phyloP scores from a whole-genome alignment of 1,140 invertebrate genomes.

The Dryas iulia region DNA sequence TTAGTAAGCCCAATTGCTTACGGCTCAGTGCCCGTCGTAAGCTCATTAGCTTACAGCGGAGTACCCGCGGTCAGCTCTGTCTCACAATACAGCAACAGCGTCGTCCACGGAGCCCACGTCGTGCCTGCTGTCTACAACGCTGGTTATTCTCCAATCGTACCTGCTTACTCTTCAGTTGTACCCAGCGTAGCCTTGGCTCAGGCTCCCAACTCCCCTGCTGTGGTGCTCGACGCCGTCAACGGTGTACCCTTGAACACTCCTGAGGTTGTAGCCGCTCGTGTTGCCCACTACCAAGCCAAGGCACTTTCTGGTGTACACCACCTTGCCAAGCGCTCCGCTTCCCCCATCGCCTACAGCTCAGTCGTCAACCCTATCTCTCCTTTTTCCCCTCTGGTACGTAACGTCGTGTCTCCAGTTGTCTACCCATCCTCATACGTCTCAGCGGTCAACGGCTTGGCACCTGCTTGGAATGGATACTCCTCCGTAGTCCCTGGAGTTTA shows the following conservation, averaged over 20 bases:
- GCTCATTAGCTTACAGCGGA: conserved; percentile 60
- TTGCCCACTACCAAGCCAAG: conserved; percentile 72
- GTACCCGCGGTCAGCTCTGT: conserved; percentile 56
- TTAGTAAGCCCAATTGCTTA: conserved; percentile 61
- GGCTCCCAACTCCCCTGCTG: conserved; percentile 61
- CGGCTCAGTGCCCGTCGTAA: conserved; percentile 47
- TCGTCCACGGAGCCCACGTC: conserved; percentile 54
- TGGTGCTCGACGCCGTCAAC: conserved; percentile 59
- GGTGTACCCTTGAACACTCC: conserved; percentile 73
- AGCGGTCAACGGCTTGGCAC: conserved; percentile 26
- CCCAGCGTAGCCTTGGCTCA: conserved; percentile 27
- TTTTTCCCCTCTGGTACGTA: conserved; percentile 45
- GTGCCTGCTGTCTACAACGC: conserved; percentile 48
- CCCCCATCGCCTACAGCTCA: conserved; percentile 40
- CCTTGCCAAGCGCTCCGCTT: conserved; percentile 61
- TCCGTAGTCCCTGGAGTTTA: conserved; percentile 51
- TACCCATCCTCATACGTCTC: conserved; percentile 37
- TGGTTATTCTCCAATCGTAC: conserved; percentile 35
- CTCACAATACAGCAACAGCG: conserved; percentile 68
- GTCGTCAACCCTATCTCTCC: conserved; percentile 43
- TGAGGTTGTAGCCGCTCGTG: conserved; percentile 74
- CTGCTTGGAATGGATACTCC: conserved; percentile 49
- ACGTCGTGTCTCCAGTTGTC: conserved; percentile 43
- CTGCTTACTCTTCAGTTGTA: conserved; percentile 10
- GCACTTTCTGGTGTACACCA: conserved; percentile 63